These are phyloP conservation scores for Pomatorhinus ruficollis DNA, from an alignment of 2,113 vertebrate genomes.

Conservation along the genomic window DNA sequence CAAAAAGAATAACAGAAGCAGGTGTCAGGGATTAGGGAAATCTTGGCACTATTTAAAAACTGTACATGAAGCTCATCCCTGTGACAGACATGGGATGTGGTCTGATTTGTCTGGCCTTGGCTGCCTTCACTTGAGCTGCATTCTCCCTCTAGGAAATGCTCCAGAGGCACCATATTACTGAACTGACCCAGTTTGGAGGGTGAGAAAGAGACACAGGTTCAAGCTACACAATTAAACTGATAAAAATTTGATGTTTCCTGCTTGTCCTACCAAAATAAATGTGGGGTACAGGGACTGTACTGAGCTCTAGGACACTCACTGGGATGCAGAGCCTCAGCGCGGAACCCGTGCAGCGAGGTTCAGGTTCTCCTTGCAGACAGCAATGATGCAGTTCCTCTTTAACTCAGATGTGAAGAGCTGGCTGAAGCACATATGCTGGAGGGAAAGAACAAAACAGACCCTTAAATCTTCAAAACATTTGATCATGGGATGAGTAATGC, in stretches of 20 bases:
- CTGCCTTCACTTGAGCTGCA: not conserved
- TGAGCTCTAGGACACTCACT: not conserved
- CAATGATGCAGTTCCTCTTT: constrained; percentile 10
- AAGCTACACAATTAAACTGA: not conserved
- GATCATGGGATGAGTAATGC: constrained; percentile 53
- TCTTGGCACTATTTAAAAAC: not conserved
- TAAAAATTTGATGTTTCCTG: not conserved
- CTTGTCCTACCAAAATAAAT: not conserved
- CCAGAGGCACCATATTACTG: not conserved
- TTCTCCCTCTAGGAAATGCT: not conserved
- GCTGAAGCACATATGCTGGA: not conserved
- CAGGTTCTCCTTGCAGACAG: not conserved
- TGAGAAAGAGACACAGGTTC: not conserved
- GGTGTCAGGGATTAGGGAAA: not conserved
- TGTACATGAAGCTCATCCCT: not conserved
- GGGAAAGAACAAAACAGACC: constrained; percentile 43
- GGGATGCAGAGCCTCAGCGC: not conserved
- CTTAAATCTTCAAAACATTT: constrained; percentile 61
- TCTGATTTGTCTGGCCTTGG: not conserved
- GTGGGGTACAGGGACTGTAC: not conserved
- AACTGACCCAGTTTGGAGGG: not conserved
- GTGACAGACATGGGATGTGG: not conserved
- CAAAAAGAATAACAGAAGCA: not conserved
- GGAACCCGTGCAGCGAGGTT: accelerated
- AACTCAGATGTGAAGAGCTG: constrained; percentile 17